A percentile compares a stretch with the other conserved stretches of the same genome.
Evolutionary conservation across 2,113 vertebrate species (phyloP).

Genomic region (Ochotona curzoniae): DNA sequence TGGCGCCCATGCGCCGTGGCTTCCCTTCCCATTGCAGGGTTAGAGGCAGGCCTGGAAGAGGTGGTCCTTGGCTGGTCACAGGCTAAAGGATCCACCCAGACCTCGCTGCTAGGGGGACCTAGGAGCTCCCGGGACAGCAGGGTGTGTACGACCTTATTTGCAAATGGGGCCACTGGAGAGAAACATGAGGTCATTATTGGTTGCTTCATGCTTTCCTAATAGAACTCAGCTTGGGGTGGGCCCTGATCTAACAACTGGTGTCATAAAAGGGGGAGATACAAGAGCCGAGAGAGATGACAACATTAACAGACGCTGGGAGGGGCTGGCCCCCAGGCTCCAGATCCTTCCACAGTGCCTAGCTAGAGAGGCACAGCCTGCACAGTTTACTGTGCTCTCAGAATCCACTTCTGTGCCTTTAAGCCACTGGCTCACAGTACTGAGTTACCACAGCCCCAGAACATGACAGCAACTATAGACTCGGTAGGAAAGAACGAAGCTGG

Average conservation of each 20-base stretch:
- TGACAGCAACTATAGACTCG: not conserved
- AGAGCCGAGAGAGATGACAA: too few species aligned
- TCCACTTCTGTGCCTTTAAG: not conserved
- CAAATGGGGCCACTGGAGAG: not conserved
- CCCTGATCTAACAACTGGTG: too few species aligned
- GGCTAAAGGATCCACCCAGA: too few species aligned
- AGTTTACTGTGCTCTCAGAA: not conserved
- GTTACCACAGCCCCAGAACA: not conserved
- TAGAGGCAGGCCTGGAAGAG: not conserved
- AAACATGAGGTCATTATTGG: not conserved
- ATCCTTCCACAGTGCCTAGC: not conserved
- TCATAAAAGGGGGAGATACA: not conserved
- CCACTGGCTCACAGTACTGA: too few species aligned
- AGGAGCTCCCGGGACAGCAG: not conserved
- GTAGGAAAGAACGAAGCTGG: not conserved
- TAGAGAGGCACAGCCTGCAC: too few species aligned
- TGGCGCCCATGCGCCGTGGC: not conserved
- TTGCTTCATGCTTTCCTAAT: too few species aligned
- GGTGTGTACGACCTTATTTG: not conserved
- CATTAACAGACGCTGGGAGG: not conserved
- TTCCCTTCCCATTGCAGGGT: not conserved
- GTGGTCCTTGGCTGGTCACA: not conserved
- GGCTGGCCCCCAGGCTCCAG: accelerated
- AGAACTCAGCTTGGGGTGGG: too few species aligned
- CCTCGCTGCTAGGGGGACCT: too few species aligned